These are phyloP conservation scores for Micrastur ruficollis DNA, from an alignment of 2,797 vertebrate species.

Conservation along the genomic window DNA sequence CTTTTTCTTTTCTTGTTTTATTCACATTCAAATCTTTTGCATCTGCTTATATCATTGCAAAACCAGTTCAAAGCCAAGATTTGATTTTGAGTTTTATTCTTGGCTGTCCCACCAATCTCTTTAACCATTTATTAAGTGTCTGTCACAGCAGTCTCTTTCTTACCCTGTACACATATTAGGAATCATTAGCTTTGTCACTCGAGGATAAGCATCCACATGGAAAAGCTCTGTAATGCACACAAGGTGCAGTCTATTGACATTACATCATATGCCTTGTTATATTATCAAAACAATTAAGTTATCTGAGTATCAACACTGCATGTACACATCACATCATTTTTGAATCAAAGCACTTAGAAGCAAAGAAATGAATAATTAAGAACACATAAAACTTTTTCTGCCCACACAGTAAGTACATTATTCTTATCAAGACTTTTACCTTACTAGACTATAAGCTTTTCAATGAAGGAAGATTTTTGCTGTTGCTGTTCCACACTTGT, in stretches of 20 bases:
- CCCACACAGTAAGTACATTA: constrained; percentile 34
- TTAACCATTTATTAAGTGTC: constrained; percentile 52
- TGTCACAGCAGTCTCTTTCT: constrained; percentile 13
- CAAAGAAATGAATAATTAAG: constrained; percentile 60
- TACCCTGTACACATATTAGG: not conserved
- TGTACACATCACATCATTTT: constrained; percentile 36
- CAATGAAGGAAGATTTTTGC: not conserved
- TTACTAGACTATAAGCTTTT: not conserved
- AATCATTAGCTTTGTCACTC: constrained; percentile 37
- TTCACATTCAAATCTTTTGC: not conserved
- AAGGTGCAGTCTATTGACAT: constrained; percentile 38
- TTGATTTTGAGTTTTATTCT: not conserved
- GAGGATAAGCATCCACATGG: constrained; percentile 4
- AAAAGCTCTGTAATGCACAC: constrained; percentile 42
- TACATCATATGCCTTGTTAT: constrained; percentile 61
- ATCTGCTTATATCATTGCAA: not conserved
- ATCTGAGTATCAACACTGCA: constrained; percentile 29
- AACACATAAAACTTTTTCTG: constrained; percentile 22
- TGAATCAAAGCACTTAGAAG: constrained; percentile 51
- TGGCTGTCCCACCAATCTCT: not conserved
- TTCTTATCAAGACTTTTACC: constrained; percentile 3
- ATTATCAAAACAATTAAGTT: constrained; percentile 62
- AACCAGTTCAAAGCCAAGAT: not conserved
- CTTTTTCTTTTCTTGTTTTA: not conserved
- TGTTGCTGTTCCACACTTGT: not conserved